These are phyloP conservation scores for Nasonia longicornis DNA, from an alignment of 1,140 invertebrate species.

Conservation along the genomic window DNA sequence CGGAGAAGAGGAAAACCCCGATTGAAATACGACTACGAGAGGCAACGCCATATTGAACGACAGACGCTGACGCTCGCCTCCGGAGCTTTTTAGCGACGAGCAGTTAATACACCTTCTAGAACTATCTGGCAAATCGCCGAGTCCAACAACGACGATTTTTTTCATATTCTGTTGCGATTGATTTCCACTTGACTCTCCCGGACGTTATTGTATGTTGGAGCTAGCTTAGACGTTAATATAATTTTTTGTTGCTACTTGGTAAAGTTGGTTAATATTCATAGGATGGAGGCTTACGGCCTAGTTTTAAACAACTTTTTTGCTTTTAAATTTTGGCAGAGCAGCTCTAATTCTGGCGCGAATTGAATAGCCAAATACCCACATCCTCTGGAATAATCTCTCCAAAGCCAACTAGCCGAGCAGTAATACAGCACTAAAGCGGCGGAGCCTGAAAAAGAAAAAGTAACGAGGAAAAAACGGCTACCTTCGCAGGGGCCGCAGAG, in stretches of 20 bases:
- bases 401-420: neutral
- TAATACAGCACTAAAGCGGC: neutral
- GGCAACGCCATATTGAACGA: constrained; percentile 17
- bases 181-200: neutral
- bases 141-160: neutral
- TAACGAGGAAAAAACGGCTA: neutral
- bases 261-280: neutral
- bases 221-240: neutral
- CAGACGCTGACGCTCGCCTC: neutral
- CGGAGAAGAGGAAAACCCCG: neutral
- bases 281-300: neutral
- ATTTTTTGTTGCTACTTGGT: neutral
- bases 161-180: neutral
- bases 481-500: neutral
- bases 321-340: neutral
- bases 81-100: neutral
- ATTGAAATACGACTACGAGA: constrained; percentile 17
- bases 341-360: too few species aligned
- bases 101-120: constrained; percentile 9
- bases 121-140: constrained; percentile 13
- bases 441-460: neutral
- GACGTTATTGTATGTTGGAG: too few species aligned
- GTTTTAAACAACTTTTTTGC: neutral
- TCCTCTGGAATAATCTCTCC: neutral
- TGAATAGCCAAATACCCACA: too few species aligned